phyloP scores from a whole-genome alignment of 2,888 invertebrate genomes.

The Phaonia tiefii region DNA sequence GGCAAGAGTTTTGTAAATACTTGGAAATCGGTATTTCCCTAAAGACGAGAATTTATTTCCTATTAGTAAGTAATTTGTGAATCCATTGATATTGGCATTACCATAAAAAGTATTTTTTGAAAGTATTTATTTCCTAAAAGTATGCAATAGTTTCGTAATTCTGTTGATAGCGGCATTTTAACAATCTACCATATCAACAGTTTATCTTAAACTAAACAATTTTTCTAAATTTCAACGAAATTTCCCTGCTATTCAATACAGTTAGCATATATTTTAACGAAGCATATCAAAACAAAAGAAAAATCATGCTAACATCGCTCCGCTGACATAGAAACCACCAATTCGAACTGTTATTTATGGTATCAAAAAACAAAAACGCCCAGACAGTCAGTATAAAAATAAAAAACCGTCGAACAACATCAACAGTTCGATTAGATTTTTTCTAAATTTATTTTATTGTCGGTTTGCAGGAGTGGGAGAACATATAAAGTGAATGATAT shows the following conservation, averaged over 20 bases:
- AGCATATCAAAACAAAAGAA: conserved; percentile 17
- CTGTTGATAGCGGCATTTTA: no score
- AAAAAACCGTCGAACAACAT: conserved; percentile 13
- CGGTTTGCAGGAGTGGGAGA: background rate
- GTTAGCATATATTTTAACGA: no score
- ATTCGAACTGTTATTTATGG: conserved; percentile 13
- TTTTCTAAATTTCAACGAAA: background rate
- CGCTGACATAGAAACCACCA: conserved; percentile 21
- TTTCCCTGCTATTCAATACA: background rate
- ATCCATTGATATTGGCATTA: no score
- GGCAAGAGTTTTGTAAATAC: no score
- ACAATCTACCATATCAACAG: no score
- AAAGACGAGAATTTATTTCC: no score
- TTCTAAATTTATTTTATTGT: conserved; percentile 40
- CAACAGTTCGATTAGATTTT: conserved; percentile 38
- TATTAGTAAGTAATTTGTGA: no score
- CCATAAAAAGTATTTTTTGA: no score
- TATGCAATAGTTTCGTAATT: no score
- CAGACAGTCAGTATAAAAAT: background rate
- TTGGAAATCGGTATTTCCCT: no score
- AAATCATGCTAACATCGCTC: background rate
- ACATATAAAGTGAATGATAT: background rate
- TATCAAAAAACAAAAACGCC: background rate
- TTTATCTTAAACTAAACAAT: background rate
- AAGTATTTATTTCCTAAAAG: no score